These are phyloP conservation scores for Microcebus murinus DNA, from an alignment of 2,113 vertebrate species.

Conservation along the genomic window DNA sequence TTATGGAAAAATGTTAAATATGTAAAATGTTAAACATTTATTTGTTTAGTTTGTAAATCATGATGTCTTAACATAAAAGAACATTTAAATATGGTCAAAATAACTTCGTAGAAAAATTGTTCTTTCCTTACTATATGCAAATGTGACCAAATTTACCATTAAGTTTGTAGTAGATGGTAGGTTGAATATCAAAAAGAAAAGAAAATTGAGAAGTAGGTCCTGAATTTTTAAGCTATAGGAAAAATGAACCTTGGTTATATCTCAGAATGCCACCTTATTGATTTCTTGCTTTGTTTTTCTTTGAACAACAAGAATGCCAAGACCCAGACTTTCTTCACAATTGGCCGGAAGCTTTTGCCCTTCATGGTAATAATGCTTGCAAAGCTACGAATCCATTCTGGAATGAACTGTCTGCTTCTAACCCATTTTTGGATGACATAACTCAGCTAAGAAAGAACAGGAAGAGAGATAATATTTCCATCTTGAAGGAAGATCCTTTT, in stretches of 20 bases:
- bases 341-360: constrained; percentile 75
- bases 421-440: constrained; percentile 96
- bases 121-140: background rate
- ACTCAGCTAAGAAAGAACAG: constrained; percentile 84
- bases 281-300: constrained; percentile 63
- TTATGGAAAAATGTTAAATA: constrained; percentile 10
- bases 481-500: constrained; percentile 86
- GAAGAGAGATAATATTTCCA: constrained; percentile 80
- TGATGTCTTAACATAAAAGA: constrained; percentile 5
- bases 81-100: background rate
- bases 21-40: background rate
- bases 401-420: constrained; percentile 93
- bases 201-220: background rate
- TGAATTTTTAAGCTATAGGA: background rate
- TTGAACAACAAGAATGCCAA: constrained; percentile 53
- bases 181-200: constrained; percentile 22
- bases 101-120: background rate
- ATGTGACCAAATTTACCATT: background rate
- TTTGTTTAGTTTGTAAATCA: constrained; percentile 4
- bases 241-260: background rate
- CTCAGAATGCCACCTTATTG: constrained; percentile 14
- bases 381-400: constrained; percentile 93
- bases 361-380: constrained; percentile 55
- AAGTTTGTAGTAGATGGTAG: background rate
- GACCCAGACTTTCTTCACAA: constrained; percentile 72